Evolutionary conservation across 2,888 invertebrate species (phyloP).

Genomic region (Orchestes rusci): DNA sequence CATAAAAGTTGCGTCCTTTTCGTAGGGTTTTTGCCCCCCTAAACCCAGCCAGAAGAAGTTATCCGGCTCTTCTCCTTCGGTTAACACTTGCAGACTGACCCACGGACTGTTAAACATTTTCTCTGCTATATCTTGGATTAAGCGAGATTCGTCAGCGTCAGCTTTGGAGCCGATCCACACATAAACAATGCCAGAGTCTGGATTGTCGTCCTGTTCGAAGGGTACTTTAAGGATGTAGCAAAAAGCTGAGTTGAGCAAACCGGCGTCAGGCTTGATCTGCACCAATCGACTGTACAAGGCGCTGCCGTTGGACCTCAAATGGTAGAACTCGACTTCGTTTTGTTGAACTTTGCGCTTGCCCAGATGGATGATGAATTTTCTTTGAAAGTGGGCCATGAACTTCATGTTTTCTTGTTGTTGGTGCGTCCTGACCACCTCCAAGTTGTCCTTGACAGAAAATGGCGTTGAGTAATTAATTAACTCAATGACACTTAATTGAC

Average conservation of each 20-base stretch:
- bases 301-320: conserved; percentile 92
- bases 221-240: conserved; percentile 92
- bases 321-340: conserved; percentile 81
- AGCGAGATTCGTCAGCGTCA: conserved; percentile 75
- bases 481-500: too few species aligned
- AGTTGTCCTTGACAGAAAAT: conserved; percentile 71
- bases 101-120: conserved; percentile 82
- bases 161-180: conserved; percentile 89
- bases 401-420: conserved; percentile 98
- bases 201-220: conserved; percentile 73
- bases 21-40: conserved; percentile 85
- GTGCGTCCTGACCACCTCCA: conserved; percentile 93
- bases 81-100: conserved; percentile 57
- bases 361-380: conserved; percentile 86
- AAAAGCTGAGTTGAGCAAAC: conserved; percentile 86
- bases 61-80: conserved; percentile 79
- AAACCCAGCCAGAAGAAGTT: conserved; percentile 97
- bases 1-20: conserved; percentile 85
- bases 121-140: conserved; percentile 88
- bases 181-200: conserved; percentile 81
- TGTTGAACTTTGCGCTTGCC: conserved; percentile 61
- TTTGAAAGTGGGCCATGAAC: conserved; percentile 95
- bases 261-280: conserved; percentile 81
- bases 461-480: too few species aligned
- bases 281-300: conserved; percentile 87